Percentiles rank a stretch among this genome's conserved stretches.
phyloP scores from a whole-genome alignment of 92 coral and sea anemone genomes.

The Umimayanthus kanabou region DNA sequence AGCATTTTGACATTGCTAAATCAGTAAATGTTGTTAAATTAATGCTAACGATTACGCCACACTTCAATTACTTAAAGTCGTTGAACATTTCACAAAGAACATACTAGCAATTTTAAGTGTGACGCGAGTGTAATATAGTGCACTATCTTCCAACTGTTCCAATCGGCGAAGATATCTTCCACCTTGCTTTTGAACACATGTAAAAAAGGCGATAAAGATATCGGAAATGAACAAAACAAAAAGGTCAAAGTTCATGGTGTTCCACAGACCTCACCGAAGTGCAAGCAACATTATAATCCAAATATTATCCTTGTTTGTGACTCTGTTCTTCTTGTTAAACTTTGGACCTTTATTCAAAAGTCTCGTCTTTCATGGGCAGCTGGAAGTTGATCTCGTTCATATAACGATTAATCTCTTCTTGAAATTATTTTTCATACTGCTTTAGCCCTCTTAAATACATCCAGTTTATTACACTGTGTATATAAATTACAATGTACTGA shows the following conservation, averaged over 20 bases:
- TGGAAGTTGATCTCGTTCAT: no score
- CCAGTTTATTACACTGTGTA: no score
- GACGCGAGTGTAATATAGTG: not conserved
- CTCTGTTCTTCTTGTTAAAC: no score
- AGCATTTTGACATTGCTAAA: not conserved
- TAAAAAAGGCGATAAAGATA: not conserved
- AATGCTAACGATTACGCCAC: not conserved
- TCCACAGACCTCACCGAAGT: not conserved
- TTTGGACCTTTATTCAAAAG: no score
- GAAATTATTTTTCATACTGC: no score
- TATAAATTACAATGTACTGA: no score
- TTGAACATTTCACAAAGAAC: not conserved
- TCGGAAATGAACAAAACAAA: slow-evolving; percentile 3
- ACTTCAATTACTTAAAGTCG: no score
- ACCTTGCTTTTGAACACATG: not conserved
- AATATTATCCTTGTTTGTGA: not conserved
- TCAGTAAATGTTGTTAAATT: not conserved
- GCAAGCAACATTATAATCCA: not conserved
- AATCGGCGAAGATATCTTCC: no score
- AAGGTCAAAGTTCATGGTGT: not conserved
- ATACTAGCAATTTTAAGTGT: not conserved
- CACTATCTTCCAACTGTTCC: not conserved
- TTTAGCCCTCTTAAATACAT: no score
- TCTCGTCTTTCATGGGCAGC: no score
- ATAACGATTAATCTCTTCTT: no score